Conservation (phyloP, 2,888 invertebrate genomes). For the Trilocha varians region DNA sequence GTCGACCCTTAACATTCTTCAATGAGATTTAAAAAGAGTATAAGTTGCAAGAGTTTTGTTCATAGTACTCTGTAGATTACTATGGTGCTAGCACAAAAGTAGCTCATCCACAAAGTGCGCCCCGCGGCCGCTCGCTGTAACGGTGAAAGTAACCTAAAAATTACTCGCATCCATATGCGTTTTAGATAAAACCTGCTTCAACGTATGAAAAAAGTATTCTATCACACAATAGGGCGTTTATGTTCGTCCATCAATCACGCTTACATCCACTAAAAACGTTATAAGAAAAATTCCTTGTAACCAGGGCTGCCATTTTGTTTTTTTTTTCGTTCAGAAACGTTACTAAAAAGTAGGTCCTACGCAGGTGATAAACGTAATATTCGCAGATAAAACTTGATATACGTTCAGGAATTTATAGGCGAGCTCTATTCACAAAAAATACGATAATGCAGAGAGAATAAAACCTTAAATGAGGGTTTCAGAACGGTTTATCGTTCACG, state of each 20-base stretch:
- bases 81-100: too few relatives aligned
- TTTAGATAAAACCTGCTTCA: conserved; percentile 17
- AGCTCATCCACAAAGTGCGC: background rate
- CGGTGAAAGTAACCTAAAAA: conserved; percentile 16
- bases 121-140: conserved; percentile 6
- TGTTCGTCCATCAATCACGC: conserved; percentile 34
- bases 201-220: conserved; percentile 22
- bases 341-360: background rate
- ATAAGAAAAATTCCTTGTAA: conserved; percentile 22
- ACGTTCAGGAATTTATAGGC: background rate
- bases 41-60: too few relatives aligned
- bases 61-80: too few relatives aligned
- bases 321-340: background rate
- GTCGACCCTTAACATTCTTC: too few relatives aligned
- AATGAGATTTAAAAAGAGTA: too few relatives aligned
- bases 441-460: background rate
- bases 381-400: background rate
- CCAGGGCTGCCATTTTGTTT: conserved; percentile 10
- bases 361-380: background rate
- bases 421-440: background rate
- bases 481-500: too few relatives aligned
- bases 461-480: background rate
- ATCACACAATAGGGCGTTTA: conserved; percentile 26
- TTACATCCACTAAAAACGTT: conserved; percentile 21
- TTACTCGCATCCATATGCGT: conserved; percentile 14